A percentile compares a stretch with the other conserved stretches of the same genome.
Evolutionary conservation across 2,113 vertebrate genomes (phyloP).

Genomic region (Colaptes auratus): DNA sequence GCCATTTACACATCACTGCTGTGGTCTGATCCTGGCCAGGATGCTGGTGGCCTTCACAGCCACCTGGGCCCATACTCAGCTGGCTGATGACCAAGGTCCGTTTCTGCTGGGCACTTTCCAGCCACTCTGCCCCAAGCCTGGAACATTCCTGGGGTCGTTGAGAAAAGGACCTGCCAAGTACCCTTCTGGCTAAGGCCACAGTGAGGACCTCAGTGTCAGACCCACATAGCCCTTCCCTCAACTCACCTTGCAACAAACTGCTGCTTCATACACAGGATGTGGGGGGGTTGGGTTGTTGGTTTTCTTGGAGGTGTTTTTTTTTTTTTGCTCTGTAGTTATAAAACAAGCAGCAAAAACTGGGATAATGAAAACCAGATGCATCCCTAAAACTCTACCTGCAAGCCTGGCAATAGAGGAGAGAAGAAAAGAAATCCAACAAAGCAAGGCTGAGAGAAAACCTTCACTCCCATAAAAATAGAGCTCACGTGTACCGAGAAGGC

Average conservation of each 20-base stretch:
- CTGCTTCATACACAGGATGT: neutral
- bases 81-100: too few species aligned
- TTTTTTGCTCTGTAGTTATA: neutral
- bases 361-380: conserved; percentile 49
- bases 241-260: neutral
- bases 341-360: neutral
- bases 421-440: conserved; percentile 40
- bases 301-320: neutral
- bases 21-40: too few species aligned
- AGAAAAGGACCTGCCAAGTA: accelerated
- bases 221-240: neutral
- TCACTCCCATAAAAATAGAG: conserved; percentile 46
- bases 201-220: too few species aligned
- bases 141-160: too few species aligned
- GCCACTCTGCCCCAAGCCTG: too few species aligned
- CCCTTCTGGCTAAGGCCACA: neutral
- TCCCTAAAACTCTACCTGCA: conserved; percentile 27
- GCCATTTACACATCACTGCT: too few species aligned
- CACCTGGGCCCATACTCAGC: too few species aligned
- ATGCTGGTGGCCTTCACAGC: too few species aligned
- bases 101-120: too few species aligned
- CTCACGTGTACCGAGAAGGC: conserved; percentile 44
- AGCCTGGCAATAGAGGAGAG: conserved; percentile 25
- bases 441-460: conserved; percentile 27
- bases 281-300: too few species aligned